phyloP scores from a whole-genome alignment of 37 sponge, comb jelly and placozoan species.

The Crambe crambe region DNA sequence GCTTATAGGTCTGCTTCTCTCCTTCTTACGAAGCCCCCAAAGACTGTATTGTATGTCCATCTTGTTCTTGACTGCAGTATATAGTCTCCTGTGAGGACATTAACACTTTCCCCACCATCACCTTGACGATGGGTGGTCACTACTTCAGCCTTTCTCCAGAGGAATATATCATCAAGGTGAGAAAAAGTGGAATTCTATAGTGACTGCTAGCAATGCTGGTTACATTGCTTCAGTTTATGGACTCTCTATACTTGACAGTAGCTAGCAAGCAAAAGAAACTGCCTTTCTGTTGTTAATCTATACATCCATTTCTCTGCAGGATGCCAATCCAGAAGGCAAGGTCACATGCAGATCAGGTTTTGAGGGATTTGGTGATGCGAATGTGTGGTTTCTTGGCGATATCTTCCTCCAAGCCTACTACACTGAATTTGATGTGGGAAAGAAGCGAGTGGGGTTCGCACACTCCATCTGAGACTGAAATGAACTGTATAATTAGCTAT shows the following conservation, averaged over 20 bases:
- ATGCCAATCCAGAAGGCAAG: no score
- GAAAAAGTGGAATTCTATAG: no score
- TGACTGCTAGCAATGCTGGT: no score
- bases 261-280: neutral
- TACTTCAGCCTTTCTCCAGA: conserved; percentile 44
- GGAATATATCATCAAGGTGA: conserved; percentile 75
- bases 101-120: conserved; percentile 60
- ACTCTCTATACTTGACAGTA: neutral
- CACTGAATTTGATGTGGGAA: conserved; percentile 85
- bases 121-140: conserved; percentile 60
- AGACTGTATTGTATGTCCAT: no score
- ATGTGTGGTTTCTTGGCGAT: conserved; percentile 98
- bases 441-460: conserved; percentile 85
- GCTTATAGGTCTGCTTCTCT: conserved; percentile 93
- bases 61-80: conserved; percentile 49
- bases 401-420: conserved; percentile 91
- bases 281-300: neutral
- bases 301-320: neutral
- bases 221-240: no score
- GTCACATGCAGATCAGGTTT: no score
- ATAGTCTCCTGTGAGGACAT: conserved; percentile 67
- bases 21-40: conserved; percentile 62
- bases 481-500: no score
- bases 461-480: conserved; percentile 4
- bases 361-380: no score